phyloP scores from a whole-genome alignment of 2,113 vertebrate genomes.

The Sus scrofa region DNA sequence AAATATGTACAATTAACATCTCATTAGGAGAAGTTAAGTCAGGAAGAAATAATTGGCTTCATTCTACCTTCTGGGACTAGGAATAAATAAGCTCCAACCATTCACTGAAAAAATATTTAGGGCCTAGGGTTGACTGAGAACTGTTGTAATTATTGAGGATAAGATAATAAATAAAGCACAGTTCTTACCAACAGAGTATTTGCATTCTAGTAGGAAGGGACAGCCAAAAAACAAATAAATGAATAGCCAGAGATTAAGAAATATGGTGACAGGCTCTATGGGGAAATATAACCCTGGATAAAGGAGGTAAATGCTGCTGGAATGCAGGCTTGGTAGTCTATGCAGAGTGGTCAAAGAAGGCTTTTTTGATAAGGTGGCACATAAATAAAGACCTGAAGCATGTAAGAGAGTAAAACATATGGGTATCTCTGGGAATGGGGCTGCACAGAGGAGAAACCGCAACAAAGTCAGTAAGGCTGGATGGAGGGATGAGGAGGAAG shows the following conservation, averaged over 20 bases:
- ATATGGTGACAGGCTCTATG: background rate
- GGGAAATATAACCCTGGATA: background rate
- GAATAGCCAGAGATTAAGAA: background rate
- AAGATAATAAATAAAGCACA: background rate
- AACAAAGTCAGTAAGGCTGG: background rate
- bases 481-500: no score
- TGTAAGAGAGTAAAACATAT: background rate
- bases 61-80: background rate
- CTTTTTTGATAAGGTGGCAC: background rate
- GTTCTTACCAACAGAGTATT: background rate
- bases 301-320: background rate
- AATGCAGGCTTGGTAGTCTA: background rate
- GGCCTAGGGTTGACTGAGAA: background rate
- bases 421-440: background rate
- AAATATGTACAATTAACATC: background rate
- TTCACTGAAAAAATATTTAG: conserved; percentile 40
- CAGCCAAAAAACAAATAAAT: background rate
- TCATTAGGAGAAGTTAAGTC: background rate
- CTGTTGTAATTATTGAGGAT: background rate
- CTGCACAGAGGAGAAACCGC: background rate
- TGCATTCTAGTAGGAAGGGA: background rate
- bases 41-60: background rate
- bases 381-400: background rate
- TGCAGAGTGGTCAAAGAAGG: background rate
- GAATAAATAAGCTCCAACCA: background rate